Evolutionary conservation across 2,113 vertebrate genomes (phyloP).

Genomic region (Chaenogobius annularis): DNA sequence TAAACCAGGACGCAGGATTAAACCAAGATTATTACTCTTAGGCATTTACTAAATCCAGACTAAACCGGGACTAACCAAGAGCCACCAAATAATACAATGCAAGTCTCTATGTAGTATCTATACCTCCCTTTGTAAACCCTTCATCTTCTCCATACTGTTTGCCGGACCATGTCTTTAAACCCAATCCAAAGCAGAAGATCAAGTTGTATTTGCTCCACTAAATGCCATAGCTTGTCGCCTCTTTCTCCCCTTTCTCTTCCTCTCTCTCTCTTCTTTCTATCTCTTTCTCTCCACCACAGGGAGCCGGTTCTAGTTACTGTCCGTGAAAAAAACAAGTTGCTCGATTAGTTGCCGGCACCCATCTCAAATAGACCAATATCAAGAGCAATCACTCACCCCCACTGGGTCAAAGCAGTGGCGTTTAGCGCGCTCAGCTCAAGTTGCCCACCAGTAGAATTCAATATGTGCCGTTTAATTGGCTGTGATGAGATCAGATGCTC

Average conservation of each 20-base stretch:
- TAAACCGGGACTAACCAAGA: no score
- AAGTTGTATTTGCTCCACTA: conserved; percentile 29
- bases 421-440: conserved; percentile 58
- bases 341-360: conserved; percentile 52
- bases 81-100: no score
- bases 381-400: conserved; percentile 30
- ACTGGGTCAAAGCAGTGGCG: conserved; percentile 32
- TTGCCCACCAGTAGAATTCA: conserved; percentile 61
- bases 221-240: conserved; percentile 62
- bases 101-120: no score
- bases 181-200: conserved; percentile 55
- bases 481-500: conserved; percentile 62
- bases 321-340: conserved; percentile 54
- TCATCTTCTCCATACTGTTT: not conserved
- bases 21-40: no score
- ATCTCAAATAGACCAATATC: conserved; percentile 48
- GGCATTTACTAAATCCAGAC: no score
- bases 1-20: no score
- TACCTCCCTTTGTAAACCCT: not conserved
- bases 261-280: conserved; percentile 46
- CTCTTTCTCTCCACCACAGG: conserved; percentile 13
- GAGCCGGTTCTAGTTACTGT: conserved; percentile 57
- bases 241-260: conserved; percentile 23
- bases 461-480: conserved; percentile 64
- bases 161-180: conserved; percentile 33